Conservation (phyloP, 1,140 invertebrate species). For the Capitella teleta region DNA sequence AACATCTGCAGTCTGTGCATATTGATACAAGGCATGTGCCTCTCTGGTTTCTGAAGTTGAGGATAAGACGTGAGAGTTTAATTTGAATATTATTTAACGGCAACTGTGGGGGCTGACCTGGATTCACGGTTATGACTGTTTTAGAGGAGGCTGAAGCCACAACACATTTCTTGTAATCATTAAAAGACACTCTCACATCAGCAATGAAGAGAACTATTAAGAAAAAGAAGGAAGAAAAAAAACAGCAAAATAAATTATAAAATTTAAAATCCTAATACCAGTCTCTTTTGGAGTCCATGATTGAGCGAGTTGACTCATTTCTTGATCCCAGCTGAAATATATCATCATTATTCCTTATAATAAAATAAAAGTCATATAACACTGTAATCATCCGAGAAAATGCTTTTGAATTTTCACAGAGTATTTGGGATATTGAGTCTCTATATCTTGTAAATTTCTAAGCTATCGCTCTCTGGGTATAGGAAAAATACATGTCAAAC, state of each 20-base stretch:
- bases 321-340: slow-evolving; percentile 27
- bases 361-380: too few species aligned
- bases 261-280: slow-evolving; percentile 14
- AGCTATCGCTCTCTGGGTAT: too few species aligned
- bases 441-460: too few species aligned
- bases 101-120: slow-evolving; percentile 22
- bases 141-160: slow-evolving; percentile 26
- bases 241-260: neutral
- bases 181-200: slow-evolving; percentile 30
- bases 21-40: slow-evolving; percentile 26
- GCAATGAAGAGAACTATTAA: slow-evolving; percentile 32
- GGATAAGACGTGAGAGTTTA: too few species aligned
- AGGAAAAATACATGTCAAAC: too few species aligned
- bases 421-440: too few species aligned
- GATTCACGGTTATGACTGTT: slow-evolving; percentile 31
- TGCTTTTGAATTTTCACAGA: too few species aligned
- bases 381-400: too few species aligned
- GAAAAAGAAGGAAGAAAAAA: slow-evolving; percentile 2
- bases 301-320: slow-evolving; percentile 17
- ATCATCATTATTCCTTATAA: too few species aligned
- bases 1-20: slow-evolving; percentile 18
- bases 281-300: slow-evolving; percentile 22
- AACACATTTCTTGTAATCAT: slow-evolving; percentile 27
- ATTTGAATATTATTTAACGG: too few species aligned
- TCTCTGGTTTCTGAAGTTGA: slow-evolving; percentile 31